phyloP scores from a whole-genome alignment of 2,113 vertebrate genomes.

The Oryzias javanicus region DNA sequence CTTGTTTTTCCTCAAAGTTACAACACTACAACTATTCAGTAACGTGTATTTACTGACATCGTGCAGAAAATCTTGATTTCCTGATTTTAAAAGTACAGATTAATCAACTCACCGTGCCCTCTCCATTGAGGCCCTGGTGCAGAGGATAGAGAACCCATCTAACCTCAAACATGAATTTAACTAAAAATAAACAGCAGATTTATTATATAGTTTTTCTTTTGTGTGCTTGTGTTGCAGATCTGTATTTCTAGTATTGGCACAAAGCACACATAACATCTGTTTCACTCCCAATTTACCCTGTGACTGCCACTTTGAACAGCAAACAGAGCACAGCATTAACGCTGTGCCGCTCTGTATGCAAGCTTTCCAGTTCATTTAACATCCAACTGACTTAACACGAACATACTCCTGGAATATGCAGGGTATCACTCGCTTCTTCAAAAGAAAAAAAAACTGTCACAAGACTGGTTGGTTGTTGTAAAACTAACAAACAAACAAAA shows the following conservation, averaged over 20 bases:
- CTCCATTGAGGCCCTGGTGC: too few relatives aligned
- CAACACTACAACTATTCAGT: too few relatives aligned
- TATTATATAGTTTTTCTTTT: not conserved
- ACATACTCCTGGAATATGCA: not conserved
- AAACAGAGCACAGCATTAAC: slow-evolving; percentile 17
- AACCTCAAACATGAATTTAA: too few relatives aligned
- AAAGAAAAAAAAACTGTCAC: too few relatives aligned
- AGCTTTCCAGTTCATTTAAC: slow-evolving; percentile 8
- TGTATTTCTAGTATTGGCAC: slow-evolving; percentile 1
- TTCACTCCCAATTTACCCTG: slow-evolving; percentile 24
- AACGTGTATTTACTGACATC: too few relatives aligned
- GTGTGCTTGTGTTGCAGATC: not conserved
- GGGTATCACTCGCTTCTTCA: not conserved
- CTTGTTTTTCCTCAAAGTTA: not conserved
- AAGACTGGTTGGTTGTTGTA: too few relatives aligned
- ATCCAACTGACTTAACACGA: not conserved
- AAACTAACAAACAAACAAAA: too few relatives aligned
- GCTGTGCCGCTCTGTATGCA: not conserved
- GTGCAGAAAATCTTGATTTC: too few relatives aligned
- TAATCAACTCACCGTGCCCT: too few relatives aligned
- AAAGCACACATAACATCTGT: slow-evolving; percentile 5
- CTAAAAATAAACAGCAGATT: not conserved
- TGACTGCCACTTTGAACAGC: slow-evolving; percentile 9
- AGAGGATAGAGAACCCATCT: too few relatives aligned
- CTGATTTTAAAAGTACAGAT: too few relatives aligned